These are phyloP conservation scores for Ifrita kowaldi DNA, from an alignment of 2,113 vertebrate species.

Conservation along the genomic window DNA sequence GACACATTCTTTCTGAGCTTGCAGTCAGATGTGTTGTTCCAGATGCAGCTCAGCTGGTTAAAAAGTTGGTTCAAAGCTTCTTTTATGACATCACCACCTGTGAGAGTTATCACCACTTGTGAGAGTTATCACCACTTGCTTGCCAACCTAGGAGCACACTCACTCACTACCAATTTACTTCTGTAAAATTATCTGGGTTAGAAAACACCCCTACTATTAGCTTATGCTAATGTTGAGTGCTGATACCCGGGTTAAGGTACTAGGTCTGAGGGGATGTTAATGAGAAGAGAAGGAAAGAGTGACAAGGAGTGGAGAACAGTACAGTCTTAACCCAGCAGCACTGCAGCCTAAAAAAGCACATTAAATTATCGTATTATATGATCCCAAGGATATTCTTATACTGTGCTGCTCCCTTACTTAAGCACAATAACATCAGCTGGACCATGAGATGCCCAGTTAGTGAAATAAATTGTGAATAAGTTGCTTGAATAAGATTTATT, in stretches of 20 bases:
- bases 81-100: background rate
- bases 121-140: background rate
- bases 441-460: background rate
- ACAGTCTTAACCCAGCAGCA: background rate
- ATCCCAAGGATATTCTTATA: background rate
- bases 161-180: background rate
- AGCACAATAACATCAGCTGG: background rate
- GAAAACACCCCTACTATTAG: background rate
- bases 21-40: background rate
- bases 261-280: background rate
- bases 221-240: background rate
- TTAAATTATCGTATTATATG: background rate
- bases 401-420: background rate
- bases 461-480: background rate
- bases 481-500: background rate
- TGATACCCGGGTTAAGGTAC: background rate
- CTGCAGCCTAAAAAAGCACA: background rate
- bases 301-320: fast-evolving
- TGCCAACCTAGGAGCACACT: background rate
- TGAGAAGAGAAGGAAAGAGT: background rate
- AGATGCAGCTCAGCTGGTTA: background rate
- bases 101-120: background rate
- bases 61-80: background rate
- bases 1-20: background rate
- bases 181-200: background rate